These are phyloP conservation scores for Sciurus carolinensis DNA, from an alignment of 2,797 vertebrate genomes.

Conservation along the genomic window DNA sequence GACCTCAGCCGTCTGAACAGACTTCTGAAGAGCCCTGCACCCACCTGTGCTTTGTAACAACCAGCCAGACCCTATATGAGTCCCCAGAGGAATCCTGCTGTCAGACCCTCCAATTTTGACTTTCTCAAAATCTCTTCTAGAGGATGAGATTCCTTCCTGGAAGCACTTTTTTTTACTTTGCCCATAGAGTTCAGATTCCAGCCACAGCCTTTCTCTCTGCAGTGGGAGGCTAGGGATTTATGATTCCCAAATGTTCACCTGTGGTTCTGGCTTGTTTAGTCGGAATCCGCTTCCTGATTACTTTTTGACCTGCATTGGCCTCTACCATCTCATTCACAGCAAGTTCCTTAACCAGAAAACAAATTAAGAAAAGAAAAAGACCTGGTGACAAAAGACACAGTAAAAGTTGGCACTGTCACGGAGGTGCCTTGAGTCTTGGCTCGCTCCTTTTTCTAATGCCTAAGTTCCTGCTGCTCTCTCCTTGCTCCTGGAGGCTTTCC, in stretches of 20 bases:
- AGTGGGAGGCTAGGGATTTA: not conserved
- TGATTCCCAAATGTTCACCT: not conserved
- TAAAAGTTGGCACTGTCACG: not conserved
- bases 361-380: not conserved
- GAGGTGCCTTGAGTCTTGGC: not conserved
- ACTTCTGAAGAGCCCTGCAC: not conserved
- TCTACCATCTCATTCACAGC: not conserved
- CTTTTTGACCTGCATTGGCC: not conserved
- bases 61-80: not conserved
- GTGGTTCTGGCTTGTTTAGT: not conserved
- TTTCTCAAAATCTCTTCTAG: not conserved
- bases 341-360: not conserved
- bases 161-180: not conserved
- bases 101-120: not conserved
- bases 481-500: not conserved
- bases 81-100: not conserved
- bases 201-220: not conserved
- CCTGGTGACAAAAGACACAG: too few species aligned
- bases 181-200: not conserved
- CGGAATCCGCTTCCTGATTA: conserved; percentile 8
- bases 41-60: not conserved
- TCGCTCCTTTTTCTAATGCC: not conserved
- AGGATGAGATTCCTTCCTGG: not conserved
- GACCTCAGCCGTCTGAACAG: not conserved
- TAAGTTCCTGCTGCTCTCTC: accelerated